These are phyloP conservation scores for Hyles vespertilio DNA, from an alignment of 1,140 invertebrate species.

Conservation along the genomic window DNA sequence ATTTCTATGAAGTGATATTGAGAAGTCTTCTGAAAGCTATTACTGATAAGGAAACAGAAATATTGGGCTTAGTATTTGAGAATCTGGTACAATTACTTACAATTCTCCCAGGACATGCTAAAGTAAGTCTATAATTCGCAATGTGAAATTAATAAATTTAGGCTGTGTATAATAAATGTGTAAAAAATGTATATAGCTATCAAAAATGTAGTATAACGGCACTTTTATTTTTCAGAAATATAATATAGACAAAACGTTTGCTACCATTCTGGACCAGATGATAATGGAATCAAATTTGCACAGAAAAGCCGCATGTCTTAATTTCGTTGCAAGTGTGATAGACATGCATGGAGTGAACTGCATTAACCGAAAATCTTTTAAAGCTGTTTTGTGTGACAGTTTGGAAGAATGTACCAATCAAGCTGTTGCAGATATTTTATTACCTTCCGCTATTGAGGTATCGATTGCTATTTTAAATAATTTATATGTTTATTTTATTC, in stretches of 20 bases:
- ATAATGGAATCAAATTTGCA: constrained; percentile 47
- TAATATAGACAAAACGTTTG: constrained; percentile 44
- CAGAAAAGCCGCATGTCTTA: constrained; percentile 43
- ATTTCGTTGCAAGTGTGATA: constrained; percentile 41
- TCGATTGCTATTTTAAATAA: not conserved
- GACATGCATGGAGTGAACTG: constrained; percentile 46
- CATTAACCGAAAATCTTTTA: constrained; percentile 38
- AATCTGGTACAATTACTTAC: constrained; percentile 38
- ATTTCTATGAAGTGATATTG: constrained; percentile 62
- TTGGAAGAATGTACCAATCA: constrained; percentile 48
- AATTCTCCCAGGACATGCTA: constrained; percentile 34
- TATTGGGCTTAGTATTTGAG: constrained; percentile 37
- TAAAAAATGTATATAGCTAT: no score
- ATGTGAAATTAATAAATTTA: constrained; percentile 8
- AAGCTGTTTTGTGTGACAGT: constrained; percentile 42
- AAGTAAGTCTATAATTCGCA: constrained; percentile 28
- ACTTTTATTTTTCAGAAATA: constrained; percentile 32
- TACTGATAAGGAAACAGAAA: constrained; percentile 41
- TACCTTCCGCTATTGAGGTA: constrained; percentile 43
- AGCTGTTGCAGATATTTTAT: constrained; percentile 39
- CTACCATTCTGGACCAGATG: constrained; percentile 37
- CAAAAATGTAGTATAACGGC: no score
- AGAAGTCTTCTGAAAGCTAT: constrained; percentile 37
- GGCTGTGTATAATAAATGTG: constrained; percentile 8
- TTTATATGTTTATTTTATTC: no score